phyloP scores from a whole-genome alignment of 2,113 vertebrate species.

The Microcebus lehilahytsara region DNA sequence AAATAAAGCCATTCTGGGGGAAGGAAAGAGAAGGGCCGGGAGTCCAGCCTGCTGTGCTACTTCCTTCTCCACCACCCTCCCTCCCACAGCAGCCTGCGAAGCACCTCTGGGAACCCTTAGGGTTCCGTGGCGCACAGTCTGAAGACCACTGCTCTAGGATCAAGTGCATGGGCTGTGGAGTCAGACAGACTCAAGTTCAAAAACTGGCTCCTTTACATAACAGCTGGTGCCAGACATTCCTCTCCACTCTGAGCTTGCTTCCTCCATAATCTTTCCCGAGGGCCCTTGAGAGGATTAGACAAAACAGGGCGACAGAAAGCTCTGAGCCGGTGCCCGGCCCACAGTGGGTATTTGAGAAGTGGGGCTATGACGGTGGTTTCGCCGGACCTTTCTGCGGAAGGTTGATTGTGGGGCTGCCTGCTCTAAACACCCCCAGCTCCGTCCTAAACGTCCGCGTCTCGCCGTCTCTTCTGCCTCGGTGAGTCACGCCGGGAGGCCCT shows the following conservation, averaged over 20 bases:
- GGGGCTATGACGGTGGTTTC: background rate
- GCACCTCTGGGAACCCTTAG: background rate
- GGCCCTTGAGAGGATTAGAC: background rate
- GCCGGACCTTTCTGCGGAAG: conserved; percentile 10
- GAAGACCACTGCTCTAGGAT: background rate
- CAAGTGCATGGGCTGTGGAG: background rate
- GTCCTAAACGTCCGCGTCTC: background rate
- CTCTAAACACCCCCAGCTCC: background rate
- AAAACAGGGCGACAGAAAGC: background rate
- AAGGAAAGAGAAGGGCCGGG: background rate
- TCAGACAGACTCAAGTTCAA: background rate
- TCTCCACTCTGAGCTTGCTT: background rate
- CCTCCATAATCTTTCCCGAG: background rate
- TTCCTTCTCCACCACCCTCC: background rate
- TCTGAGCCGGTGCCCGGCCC: background rate
- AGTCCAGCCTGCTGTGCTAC: background rate
- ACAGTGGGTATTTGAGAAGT: background rate
- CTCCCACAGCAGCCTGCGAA: background rate
- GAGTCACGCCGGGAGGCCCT: background rate
- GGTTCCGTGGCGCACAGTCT: background rate
- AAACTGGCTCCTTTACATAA: background rate
- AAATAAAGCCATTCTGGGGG: background rate
- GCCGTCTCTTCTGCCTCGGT: background rate
- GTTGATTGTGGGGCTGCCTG: background rate
- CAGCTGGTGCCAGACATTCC: background rate